Base-by-base conservation (phyloP, 1,140 invertebrate genomes). In the Vollenhovia emeryi region DNA sequence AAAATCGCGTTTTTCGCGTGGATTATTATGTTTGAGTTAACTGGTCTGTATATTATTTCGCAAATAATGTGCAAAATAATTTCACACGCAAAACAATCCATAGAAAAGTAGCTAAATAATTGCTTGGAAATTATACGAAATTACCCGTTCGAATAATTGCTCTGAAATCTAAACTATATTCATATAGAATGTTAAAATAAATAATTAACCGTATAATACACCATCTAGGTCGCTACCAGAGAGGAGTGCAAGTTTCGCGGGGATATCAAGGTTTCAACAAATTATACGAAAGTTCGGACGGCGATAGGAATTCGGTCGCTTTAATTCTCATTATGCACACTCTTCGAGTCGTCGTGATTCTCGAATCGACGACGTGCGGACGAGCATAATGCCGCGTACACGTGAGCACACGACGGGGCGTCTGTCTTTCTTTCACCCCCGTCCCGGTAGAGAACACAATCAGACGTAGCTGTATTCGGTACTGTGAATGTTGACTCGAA, bases 401-500 rank as follows among this genome's bases (percentile, higher is more conserved):
- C 74, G 85, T 84, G 89, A 30, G 40, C n/a, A 55, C 68, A 73
- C 79, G 36, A 15, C 40, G 66, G 45, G 59, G 48, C 62, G 73
- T 68, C 85, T 78, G 62, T 89, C 89, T 89, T 89, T 89, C 83
- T 74, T 89, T 88, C 88, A 86, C 86, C 86, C 87, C 66, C 27
- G 69, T 88, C 57, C 66, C 82, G 43, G 33, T 45, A 62, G 69
- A 57, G 86, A 89, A 91, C 89, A 91, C 90, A 93, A 92, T 93
- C 91, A 90, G 92, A 93, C 89, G 85, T 91, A 84, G 89, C 91
- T 93, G 91, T 93, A 91, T 87, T 93, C 87, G 91, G 87, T 90
- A 93, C 94, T 93, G 94, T 91, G 93, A 92, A 93, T 95, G 93
- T 95, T 94, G 94, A 94, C 93, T 94, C 91, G 91, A 91, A 89